Conservation (phyloP, 2,113 vertebrate genomes). For the Jacana jacana region DNA sequence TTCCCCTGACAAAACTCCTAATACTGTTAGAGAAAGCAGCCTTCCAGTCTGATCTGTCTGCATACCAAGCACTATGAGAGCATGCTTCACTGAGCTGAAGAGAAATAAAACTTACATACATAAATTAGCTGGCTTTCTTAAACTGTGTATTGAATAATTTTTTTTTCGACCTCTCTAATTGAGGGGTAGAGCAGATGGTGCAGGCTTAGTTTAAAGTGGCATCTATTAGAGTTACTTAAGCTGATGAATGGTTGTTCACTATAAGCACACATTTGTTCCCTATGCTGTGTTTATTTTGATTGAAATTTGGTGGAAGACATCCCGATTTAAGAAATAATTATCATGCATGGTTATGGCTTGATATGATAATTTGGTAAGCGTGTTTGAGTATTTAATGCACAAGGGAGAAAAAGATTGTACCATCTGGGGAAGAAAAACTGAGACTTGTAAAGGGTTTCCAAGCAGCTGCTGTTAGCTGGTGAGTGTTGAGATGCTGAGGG, state of each 20-base stretch:
- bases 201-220: conserved; percentile 61
- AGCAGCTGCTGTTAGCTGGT: not conserved
- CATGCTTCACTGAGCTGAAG: not conserved
- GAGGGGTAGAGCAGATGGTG: conserved; percentile 63
- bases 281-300: conserved; percentile 30
- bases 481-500: not conserved
- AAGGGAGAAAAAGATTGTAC: not conserved
- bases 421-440: not conserved
- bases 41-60: not conserved
- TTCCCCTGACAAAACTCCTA: not conserved
- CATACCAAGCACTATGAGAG: not conserved
- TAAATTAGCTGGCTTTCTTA: conserved; percentile 36
- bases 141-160: not conserved
- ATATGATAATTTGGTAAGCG: conserved; percentile 10
- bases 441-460: not conserved
- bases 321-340: conserved; percentile 28
- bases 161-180: conserved; percentile 36
- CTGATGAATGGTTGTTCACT: conserved; percentile 52
- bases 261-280: conserved; percentile 3
- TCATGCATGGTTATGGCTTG: not conserved
- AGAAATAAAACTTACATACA: conserved; percentile 9
- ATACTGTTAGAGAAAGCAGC: not conserved
- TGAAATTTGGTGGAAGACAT: not conserved
- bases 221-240: conserved; percentile 58
- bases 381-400: not conserved